phyloP scores from a whole-genome alignment of 2,797 vertebrate species.

The Florisuga fusca region DNA sequence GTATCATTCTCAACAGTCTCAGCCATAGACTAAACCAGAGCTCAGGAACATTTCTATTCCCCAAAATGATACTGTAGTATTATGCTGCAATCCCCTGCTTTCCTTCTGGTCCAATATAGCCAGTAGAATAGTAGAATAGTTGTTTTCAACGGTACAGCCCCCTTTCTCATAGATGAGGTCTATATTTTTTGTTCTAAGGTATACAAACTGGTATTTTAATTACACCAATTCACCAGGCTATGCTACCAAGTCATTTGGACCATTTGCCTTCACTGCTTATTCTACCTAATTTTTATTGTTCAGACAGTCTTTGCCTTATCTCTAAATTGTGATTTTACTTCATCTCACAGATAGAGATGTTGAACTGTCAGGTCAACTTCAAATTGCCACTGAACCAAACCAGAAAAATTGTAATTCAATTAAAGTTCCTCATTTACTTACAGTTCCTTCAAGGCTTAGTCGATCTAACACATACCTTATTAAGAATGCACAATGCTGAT shows the following conservation, averaged over 20 bases:
- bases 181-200: neutral
- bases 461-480: neutral
- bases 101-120: neutral
- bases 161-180: neutral
- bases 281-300: neutral
- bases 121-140: neutral
- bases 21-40: neutral
- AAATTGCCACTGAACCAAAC: neutral
- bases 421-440: conserved; percentile 13
- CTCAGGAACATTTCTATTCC: neutral
- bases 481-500: neutral
- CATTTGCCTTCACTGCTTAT: neutral
- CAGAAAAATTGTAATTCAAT: neutral
- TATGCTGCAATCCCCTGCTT: neutral
- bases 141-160: neutral
- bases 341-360: neutral
- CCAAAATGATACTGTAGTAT: neutral
- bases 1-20: neutral
- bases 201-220: neutral
- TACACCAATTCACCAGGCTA: accelerated
- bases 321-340: conserved; percentile 19
- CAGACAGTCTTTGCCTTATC: neutral
- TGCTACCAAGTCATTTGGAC: neutral
- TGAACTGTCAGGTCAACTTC: neutral
- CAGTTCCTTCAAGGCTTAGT: neutral